A percentile compares a stretch with the other conserved stretches of the same genome.
Evolutionary conservation across 2,113 vertebrate species (phyloP).

Genomic region (Nannobrachium achirus): DNA sequence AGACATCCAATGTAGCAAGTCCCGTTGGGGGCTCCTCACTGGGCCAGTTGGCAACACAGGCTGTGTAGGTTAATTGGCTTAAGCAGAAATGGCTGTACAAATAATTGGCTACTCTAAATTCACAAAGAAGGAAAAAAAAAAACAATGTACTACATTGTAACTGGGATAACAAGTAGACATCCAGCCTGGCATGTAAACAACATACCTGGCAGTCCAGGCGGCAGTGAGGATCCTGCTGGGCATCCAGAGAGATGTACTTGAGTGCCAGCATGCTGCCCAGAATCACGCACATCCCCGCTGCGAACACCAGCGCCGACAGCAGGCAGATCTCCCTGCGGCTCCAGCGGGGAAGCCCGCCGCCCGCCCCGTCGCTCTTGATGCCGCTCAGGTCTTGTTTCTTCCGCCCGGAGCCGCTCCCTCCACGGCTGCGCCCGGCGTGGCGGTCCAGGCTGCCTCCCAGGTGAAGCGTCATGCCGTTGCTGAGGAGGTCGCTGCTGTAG

Average conservation of each 20-base stretch:
- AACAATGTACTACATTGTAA: no score
- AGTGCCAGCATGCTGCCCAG: slow-evolving; percentile 93
- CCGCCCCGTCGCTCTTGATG: slow-evolving; percentile 4
- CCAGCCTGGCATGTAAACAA: no score
- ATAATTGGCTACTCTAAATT: no score
- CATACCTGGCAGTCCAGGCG: slow-evolving; percentile 86
- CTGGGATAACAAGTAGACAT: no score
- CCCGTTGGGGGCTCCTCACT: no score
- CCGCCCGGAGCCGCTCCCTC: slow-evolving; percentile 60
- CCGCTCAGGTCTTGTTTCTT: slow-evolving; percentile 45
- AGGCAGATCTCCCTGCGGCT: slow-evolving; percentile 94
- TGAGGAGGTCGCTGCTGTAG: slow-evolving; percentile 87
- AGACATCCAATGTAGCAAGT: no score
- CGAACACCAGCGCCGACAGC: slow-evolving; percentile 93
- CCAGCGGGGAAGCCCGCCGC: slow-evolving; percentile 83
- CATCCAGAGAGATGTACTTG: slow-evolving; percentile 87
- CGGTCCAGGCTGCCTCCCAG: slow-evolving; percentile 81
- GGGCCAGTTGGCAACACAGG: no score
- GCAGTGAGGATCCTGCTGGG: slow-evolving; percentile 83
- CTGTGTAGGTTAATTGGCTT: no score
- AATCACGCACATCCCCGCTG: slow-evolving; percentile 92
- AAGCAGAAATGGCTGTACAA: no score
- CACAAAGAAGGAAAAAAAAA: no score
- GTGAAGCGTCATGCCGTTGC: slow-evolving; percentile 89
- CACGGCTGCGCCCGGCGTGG: slow-evolving; percentile 49